Conservation (phyloP, 2,113 vertebrate genomes). For the Oreochromis aureus region DNA sequence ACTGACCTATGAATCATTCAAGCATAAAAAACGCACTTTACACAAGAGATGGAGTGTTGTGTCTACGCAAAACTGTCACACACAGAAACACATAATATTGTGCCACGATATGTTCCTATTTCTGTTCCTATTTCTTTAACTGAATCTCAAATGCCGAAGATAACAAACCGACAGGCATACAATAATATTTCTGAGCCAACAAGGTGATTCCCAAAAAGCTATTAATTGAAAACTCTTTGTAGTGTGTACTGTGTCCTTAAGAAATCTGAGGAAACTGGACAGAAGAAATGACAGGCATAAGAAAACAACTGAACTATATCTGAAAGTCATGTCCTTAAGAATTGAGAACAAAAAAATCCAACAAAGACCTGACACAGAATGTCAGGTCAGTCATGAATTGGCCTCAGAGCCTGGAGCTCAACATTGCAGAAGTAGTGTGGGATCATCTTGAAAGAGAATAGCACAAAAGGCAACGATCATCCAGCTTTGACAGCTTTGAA, state of each 20-base stretch:
- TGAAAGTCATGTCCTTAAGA: background rate
- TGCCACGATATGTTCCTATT: background rate
- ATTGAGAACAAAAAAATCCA: background rate
- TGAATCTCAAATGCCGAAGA: background rate
- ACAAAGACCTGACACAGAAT: background rate
- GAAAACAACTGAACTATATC: background rate
- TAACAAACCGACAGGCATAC: background rate
- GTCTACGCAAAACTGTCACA: background rate
- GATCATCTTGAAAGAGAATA: background rate
- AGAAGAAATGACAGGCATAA: background rate
- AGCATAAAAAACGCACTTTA: background rate
- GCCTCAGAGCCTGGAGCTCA: background rate
- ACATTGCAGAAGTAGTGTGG: background rate
- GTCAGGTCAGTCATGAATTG: background rate
- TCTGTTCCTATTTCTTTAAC: background rate
- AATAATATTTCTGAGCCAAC: background rate
- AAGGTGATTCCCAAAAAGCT: background rate
- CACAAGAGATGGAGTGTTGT: background rate
- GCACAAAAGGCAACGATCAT: background rate
- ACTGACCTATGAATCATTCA: background rate
- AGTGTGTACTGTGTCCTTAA: background rate
- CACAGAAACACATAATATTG: background rate
- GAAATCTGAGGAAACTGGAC: background rate
- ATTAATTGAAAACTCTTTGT: background rate
- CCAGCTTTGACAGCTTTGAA: background rate